A percentile compares a stretch with the other conserved stretches of the same genome.
Evolutionary conservation across 2,113 vertebrate species (phyloP).

Genomic region (Trematocara macrostoma): DNA sequence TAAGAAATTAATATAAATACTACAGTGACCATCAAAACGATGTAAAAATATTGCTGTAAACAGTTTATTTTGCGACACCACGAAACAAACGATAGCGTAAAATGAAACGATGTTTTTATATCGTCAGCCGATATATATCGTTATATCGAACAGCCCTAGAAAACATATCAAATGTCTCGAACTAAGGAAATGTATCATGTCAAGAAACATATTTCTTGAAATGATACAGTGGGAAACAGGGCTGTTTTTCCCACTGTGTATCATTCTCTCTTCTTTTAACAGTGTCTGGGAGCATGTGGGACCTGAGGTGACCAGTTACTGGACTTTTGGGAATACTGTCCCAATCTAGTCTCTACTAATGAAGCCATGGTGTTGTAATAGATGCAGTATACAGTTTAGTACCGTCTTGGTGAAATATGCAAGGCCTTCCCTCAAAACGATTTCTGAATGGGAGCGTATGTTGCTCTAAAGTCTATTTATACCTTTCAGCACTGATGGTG

Average conservation of each 20-base stretch:
- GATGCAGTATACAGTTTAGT: neutral
- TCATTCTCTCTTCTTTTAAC: neutral
- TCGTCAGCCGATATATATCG: neutral
- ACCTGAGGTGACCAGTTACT: neutral
- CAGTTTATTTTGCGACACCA: neutral
- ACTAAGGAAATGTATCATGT: neutral
- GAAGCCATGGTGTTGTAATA: neutral
- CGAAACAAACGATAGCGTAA: neutral
- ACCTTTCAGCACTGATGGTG: neutral
- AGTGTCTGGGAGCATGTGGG: neutral
- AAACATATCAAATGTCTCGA: neutral
- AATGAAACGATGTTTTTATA: neutral
- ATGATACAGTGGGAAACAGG: neutral
- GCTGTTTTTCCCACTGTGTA: neutral
- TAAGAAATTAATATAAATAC: rapidly evolving
- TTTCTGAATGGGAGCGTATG: rapidly evolving
- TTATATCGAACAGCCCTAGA: neutral
- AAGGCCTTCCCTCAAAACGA: neutral
- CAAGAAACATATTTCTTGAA: neutral
- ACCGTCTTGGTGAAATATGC: neutral
- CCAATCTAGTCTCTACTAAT: neutral
- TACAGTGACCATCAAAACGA: rapidly evolving
- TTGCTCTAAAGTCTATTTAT: neutral
- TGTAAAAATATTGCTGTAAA: neutral
- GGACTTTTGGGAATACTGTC: neutral